Evolutionary conservation across 1,140 invertebrate genomes (phyloP).

Genomic region (Hylyphantes graminicola): DNA sequence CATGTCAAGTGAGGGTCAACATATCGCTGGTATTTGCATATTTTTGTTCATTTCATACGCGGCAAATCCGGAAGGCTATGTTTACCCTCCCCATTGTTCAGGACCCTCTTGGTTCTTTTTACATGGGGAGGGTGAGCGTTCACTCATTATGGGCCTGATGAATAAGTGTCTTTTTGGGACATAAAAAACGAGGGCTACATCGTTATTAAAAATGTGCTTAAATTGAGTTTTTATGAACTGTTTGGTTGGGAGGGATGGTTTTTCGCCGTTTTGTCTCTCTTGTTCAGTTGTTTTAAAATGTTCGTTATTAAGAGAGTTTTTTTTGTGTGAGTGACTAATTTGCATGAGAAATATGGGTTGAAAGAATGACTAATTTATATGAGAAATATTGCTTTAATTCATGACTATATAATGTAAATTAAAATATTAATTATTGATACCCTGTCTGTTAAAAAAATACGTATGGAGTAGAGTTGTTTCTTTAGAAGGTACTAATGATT

Average conservation of each 20-base stretch:
- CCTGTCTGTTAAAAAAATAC: too few relatives aligned
- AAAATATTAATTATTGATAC: too few relatives aligned
- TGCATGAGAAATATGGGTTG: too few relatives aligned
- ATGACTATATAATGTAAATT: too few relatives aligned
- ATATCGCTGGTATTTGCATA: constrained; percentile 57
- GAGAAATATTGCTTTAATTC: too few relatives aligned
- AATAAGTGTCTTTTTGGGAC: constrained; percentile 13
- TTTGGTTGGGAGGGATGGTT: constrained; percentile 16
- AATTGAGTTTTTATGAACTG: constrained; percentile 51
- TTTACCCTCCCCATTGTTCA: constrained; percentile 48
- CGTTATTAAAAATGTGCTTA: constrained; percentile 48
- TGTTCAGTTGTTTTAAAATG: too few relatives aligned
- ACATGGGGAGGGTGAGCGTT: neutral
- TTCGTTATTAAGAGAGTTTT: too few relatives aligned
- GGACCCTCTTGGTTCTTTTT: constrained; percentile 6
- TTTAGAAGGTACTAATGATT: too few relatives aligned
- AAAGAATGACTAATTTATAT: too few relatives aligned
- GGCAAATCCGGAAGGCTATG: constrained; percentile 13
- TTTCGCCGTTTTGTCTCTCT: constrained; percentile 9
- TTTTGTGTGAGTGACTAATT: too few relatives aligned
- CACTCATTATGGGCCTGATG: constrained; percentile 40
- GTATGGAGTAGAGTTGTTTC: too few relatives aligned
- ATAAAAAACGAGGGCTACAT: constrained; percentile 17
- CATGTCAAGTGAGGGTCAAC: constrained; percentile 57
- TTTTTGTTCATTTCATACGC: constrained; percentile 58